phyloP scores from a whole-genome alignment of 2,113 vertebrate species.

The Ciconia boyciana region DNA sequence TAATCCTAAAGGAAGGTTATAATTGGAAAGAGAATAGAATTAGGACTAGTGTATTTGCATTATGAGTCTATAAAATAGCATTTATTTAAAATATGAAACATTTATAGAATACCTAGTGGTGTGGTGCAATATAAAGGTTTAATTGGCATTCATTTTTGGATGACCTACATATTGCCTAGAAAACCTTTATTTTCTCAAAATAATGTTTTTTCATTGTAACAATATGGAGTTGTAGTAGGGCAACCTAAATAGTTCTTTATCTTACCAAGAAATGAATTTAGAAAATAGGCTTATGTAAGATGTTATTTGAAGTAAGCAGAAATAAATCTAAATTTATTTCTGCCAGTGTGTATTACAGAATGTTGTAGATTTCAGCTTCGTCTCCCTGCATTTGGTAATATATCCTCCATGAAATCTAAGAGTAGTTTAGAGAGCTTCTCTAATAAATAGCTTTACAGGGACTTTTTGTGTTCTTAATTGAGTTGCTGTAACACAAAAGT shows the following conservation, averaged over 20 bases:
- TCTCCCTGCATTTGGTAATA: not conserved
- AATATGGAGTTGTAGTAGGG: not conserved
- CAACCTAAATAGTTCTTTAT: not conserved
- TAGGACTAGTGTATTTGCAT: not conserved
- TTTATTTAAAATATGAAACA: not conserved
- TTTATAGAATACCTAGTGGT: not conserved
- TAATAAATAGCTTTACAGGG: not conserved
- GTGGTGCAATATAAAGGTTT: not conserved
- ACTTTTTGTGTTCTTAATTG: not conserved
- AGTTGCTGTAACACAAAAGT: not conserved
- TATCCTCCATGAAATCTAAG: not conserved
- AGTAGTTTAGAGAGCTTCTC: not conserved
- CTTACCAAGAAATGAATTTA: not conserved
- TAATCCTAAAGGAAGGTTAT: not conserved
- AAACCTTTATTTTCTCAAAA: not conserved
- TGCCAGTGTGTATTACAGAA: not conserved
- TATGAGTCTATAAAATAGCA: not conserved
- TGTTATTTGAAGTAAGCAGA: not conserved
- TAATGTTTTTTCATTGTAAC: not conserved
- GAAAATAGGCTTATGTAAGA: not conserved
- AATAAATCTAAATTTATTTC: not conserved
- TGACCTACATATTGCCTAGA: not conserved
- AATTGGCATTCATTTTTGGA: not conserved
- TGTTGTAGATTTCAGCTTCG: not conserved
- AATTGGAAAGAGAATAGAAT: not conserved